phyloP scores from a whole-genome alignment of 2,113 vertebrate species.

The Arvicanthis niloticus region DNA sequence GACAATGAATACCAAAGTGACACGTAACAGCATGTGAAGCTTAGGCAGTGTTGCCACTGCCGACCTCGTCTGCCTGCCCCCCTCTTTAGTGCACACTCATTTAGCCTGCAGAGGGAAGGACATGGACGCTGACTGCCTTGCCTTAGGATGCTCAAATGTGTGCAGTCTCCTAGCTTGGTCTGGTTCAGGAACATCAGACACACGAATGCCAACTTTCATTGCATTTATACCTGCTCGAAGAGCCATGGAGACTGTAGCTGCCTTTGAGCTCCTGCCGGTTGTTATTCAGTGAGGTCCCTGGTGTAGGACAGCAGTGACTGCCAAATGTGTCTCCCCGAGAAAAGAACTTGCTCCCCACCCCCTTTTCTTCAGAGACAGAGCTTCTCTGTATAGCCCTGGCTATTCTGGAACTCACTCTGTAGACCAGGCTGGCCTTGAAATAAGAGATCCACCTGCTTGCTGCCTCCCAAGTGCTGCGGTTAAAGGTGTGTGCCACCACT shows the following conservation, averaged over 20 bases:
- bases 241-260: neutral
- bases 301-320: neutral
- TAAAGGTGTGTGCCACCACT: neutral
- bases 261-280: neutral
- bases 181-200: neutral
- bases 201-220: accelerated
- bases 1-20: slow-evolving; percentile 36
- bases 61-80: neutral
- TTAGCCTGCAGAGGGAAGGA: neutral
- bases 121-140: neutral
- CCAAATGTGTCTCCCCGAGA: neutral
- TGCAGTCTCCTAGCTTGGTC: neutral
- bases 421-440: neutral
- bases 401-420: neutral
- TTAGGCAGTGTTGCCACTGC: slow-evolving; percentile 25
- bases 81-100: neutral
- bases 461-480: neutral
- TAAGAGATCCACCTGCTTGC: neutral
- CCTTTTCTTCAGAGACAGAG: neutral
- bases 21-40: slow-evolving; percentile 3
- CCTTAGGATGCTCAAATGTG: neutral
- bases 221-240: neutral
- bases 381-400: neutral
- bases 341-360: neutral
- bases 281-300: neutral